These are phyloP conservation scores for Podiceps cristatus DNA, from an alignment of 2,113 vertebrate genomes.

Conservation along the genomic window DNA sequence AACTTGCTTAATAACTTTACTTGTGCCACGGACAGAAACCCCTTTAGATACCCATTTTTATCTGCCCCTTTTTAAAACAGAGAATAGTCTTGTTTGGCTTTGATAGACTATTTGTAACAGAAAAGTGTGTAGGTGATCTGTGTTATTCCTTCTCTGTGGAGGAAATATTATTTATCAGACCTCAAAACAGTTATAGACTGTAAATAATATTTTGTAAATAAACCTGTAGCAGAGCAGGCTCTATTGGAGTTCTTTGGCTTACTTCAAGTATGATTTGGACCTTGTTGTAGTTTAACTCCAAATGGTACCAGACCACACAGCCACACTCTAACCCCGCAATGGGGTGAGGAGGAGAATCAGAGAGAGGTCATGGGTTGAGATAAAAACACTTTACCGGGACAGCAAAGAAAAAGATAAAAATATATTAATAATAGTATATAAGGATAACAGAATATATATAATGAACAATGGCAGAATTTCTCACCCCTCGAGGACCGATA, in stretches of 20 bases:
- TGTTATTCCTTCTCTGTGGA: slow-evolving; percentile 65
- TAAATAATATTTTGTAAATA: slow-evolving; percentile 76
- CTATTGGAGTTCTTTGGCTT: neutral
- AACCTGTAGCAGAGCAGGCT: slow-evolving; percentile 40
- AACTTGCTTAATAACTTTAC: neutral
- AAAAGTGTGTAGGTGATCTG: slow-evolving; percentile 33
- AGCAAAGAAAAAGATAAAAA: too few species aligned
- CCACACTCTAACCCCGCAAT: too few species aligned
- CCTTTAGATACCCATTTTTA: neutral
- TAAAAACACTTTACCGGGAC: too few species aligned
- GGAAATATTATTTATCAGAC: slow-evolving; percentile 62
- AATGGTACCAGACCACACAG: too few species aligned
- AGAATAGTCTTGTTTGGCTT: neutral
- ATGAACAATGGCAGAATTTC: too few species aligned
- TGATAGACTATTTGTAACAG: slow-evolving; percentile 20
- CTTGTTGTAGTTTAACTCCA: neutral
- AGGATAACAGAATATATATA: too few species aligned
- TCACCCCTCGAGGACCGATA: too few species aligned
- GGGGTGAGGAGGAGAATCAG: too few species aligned
- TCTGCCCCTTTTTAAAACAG: neutral
- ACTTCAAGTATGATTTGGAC: neutral
- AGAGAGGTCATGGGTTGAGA: too few species aligned
- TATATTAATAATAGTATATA: too few species aligned
- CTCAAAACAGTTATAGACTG: slow-evolving; percentile 3
- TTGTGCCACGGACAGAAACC: neutral